phyloP scores from a whole-genome alignment of 64 coral and sea anemone genomes.

The Montipora capricornis region DNA sequence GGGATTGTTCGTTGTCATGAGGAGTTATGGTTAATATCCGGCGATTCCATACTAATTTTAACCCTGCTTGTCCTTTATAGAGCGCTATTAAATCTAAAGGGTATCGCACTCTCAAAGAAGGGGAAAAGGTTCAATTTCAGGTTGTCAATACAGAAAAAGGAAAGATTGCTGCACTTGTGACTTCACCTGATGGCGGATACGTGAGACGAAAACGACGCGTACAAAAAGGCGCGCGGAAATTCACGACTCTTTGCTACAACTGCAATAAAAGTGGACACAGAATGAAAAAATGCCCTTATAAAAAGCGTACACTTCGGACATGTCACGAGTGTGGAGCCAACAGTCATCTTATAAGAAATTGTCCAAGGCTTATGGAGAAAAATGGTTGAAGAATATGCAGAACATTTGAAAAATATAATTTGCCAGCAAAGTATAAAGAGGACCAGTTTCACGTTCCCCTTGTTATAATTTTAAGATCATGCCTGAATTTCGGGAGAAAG shows the following conservation, averaged over 20 bases:
- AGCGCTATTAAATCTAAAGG: constrained; percentile 89
- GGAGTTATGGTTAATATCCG: too few species aligned
- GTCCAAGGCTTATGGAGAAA: constrained; percentile 57
- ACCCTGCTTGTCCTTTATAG: constrained; percentile 19
- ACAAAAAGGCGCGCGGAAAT: constrained; percentile 88
- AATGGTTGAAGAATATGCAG: too few species aligned
- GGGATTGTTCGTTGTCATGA: too few species aligned
- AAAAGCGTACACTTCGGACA: constrained; percentile 49
- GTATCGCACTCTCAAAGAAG: constrained; percentile 81
- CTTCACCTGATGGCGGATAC: constrained; percentile 69
- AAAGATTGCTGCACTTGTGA: constrained; percentile 79
- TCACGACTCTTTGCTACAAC: constrained; percentile 88
- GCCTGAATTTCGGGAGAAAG: too few species aligned
- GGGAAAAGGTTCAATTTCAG: constrained; percentile 82
- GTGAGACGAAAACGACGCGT: constrained; percentile 70
- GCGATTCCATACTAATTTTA: too few species aligned
- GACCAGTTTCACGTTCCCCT: too few species aligned
- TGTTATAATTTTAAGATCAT: too few species aligned
- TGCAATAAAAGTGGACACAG: constrained; percentile 84
- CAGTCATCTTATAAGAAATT: constrained; percentile 86
- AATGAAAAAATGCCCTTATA: constrained; percentile 85
- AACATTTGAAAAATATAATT: too few species aligned
- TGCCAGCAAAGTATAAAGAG: not conserved
- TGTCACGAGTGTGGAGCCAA: constrained; percentile 86
- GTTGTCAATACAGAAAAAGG: constrained; percentile 82